Base-by-base conservation (phyloP, 2,113 vertebrate genomes). In the Rafetus swinhoei region DNA sequence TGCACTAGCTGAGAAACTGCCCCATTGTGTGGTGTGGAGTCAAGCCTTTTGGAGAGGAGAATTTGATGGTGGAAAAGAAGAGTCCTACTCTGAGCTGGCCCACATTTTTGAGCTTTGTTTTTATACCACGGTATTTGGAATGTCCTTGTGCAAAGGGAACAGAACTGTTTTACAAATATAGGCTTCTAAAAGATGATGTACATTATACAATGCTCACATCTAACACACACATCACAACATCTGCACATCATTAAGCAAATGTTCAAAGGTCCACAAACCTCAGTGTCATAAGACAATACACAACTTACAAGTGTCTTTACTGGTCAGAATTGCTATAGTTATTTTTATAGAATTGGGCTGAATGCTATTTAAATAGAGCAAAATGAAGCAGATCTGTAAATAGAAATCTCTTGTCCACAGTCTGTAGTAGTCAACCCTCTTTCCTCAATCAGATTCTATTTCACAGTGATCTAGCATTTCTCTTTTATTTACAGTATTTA, bases 311-410 rank as follows among this genome's bases (percentile, higher is more conserved):
- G 82, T 65, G n/a, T 7, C 59, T 4, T 86, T 89, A 15, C 4
- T 59, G 77, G 56, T 25, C 86, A 85, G 10, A 65, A 5, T 11
- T 91, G 32, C 12, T 69, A 56, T 79, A 87, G 84, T 10, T 90
- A 19, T n/a, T 87, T 81, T 93, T 85, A 77, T 24, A 13, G 35
- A 76, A 27, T 57, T 25, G 15, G 83, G 8, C 24, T 77, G 18
- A 92, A 62, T 56, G 8, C 4, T 74, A 87, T 86, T 92, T 45
- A 90, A 18, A 81, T 9, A 83, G 4, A 79, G 10, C 18, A 77
- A 90, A 59, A 18, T 72, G 62, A 92, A 88, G 21, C 25, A 85
- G 29, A 22, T 15, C n/a, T 86, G 13, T 56, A 93, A 88, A 86
- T 8, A 1, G 2, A 52, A 52, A 90, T 4, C 15, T 72, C 9